These are phyloP conservation scores for Microtus richardsoni DNA, from an alignment of 2,113 vertebrate genomes.

Conservation along the genomic window DNA sequence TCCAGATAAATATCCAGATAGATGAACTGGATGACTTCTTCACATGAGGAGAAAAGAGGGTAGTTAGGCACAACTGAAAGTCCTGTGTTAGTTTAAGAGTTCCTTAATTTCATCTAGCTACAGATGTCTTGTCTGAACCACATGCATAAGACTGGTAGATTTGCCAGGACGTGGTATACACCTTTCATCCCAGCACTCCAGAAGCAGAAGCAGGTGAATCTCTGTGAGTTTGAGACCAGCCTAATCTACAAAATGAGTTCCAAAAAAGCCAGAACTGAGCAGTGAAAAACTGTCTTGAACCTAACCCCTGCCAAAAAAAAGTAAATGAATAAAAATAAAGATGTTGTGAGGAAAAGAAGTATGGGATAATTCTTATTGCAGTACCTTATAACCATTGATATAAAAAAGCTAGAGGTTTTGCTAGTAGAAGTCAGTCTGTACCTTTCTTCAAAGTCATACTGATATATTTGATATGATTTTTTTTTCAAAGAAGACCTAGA, in stretches of 20 bases:
- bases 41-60: not conserved
- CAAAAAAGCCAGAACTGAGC: too few relatives aligned
- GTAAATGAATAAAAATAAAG: too few relatives aligned
- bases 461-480: too few relatives aligned
- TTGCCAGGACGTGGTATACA: too few relatives aligned
- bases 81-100: not conserved
- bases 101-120: not conserved
- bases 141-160: not conserved
- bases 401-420: not conserved
- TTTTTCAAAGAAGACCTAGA: not conserved
- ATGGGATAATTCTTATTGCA: not conserved
- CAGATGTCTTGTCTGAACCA: not conserved
- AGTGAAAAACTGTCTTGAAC: too few relatives aligned
- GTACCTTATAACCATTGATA: not conserved
- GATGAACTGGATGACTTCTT: not conserved
- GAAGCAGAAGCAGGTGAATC: too few relatives aligned
- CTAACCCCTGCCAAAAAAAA: too few relatives aligned
- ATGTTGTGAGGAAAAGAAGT: not conserved
- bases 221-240: too few relatives aligned
- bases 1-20: not conserved
- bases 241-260: too few relatives aligned
- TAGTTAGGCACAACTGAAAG: not conserved
- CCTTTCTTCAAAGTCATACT: slow-evolving; percentile 7
- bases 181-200: too few relatives aligned
- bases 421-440: not conserved